Evolutionary conservation across 1,140 invertebrate genomes (phyloP).

Genomic region (Planococcus citri): DNA sequence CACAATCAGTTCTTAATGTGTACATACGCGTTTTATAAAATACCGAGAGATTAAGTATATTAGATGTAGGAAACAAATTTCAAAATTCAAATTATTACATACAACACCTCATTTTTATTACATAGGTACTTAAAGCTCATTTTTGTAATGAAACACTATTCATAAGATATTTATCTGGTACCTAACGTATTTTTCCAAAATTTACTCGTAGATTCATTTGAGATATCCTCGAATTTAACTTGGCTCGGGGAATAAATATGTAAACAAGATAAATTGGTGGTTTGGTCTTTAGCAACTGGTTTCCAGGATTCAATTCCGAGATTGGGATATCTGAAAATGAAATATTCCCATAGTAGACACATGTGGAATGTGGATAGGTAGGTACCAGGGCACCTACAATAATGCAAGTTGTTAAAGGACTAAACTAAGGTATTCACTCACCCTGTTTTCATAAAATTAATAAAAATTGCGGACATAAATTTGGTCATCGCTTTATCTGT

Average conservation of each 20-base stretch:
- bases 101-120: background rate
- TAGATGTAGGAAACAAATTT: too few relatives aligned
- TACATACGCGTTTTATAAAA: too few relatives aligned
- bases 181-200: constrained; percentile 12
- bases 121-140: background rate
- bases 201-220: background rate
- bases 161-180: background rate
- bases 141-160: background rate
- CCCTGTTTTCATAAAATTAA: constrained; percentile 8
- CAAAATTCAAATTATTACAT: too few relatives aligned
- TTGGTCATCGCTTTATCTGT: background rate
- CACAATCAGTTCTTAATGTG: too few relatives aligned
- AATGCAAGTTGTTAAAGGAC: background rate
- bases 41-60: too few relatives aligned
- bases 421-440: background rate
- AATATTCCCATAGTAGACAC: background rate
- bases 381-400: background rate
- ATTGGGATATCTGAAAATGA: background rate
- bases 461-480: background rate
- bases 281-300: background rate
- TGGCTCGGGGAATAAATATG: background rate
- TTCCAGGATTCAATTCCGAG: background rate
- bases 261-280: background rate
- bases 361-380: too few relatives aligned
- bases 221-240: background rate